Base-by-base conservation (phyloP, 2,113 vertebrate genomes). In the Forbesichthys agassizii region DNA sequence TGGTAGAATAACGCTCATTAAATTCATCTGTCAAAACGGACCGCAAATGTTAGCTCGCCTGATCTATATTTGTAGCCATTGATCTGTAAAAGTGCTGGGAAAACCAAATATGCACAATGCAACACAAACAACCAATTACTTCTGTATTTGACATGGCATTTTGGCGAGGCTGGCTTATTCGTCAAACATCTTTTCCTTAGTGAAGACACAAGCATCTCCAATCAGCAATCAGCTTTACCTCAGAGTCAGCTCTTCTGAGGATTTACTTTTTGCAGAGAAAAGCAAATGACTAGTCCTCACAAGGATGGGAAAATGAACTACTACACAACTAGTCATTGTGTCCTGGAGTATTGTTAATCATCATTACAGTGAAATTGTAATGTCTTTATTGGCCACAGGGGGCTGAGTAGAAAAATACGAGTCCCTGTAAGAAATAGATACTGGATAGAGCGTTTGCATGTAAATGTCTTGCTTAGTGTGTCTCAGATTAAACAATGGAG, bases 121-220 rank as follows among this genome's bases (percentile, higher is more conserved):
- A 70, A 72, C 68, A 66, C 71, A 85, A 83, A 75, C 82, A 86
- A 79, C 75, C 81, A 82, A 85, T 88, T 86, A 83, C 74, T 75
- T 61, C 27, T 33, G 69, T 58, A 66, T 73, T 79, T 76, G 82
- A 80, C 76, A 62, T 81, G 80, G 79, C 74, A 84, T 87, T 87
- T 87, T 72, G 60, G 5, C 55, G 55, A 36, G 73, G 58, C 71
- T 73, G 16, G 52, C 80, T 78, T 74, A 61, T 75, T 64, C 16
- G 64, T 61, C 66, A 73, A 73, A 64, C 18, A 59, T 51, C 20
- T 63, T 82, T 79, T 55, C 66, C 16, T 68, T 48, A 53, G 62
- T 36, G 9, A 20, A 52, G 20, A 12, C 65, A 57, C 5, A 27
- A 61, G 47, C 49, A 58, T 77, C 75, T 73, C 59, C 11, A 66